Evolutionary conservation across 2,888 invertebrate genomes (phyloP).

Genomic region (Chaitophorus viminalis): DNA sequence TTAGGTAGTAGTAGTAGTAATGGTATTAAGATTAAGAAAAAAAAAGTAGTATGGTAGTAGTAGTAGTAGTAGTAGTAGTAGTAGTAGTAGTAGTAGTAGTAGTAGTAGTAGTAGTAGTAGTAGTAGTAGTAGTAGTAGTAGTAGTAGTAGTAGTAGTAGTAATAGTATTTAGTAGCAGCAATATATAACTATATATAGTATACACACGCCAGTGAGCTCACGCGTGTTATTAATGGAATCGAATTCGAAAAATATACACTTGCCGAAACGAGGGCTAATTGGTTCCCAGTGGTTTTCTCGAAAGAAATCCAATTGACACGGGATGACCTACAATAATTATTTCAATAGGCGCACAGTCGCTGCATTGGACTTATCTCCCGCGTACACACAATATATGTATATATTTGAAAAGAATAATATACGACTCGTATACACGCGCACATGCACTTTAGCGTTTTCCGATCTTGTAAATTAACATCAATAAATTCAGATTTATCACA

Average conservation of each 20-base stretch:
- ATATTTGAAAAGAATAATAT: background rate
- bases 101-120: no score
- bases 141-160: no score
- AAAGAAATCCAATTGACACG: conserved; percentile 59
- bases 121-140: no score
- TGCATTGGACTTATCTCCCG: conserved; percentile 34
- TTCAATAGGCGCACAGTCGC: background rate
- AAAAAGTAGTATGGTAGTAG: no score
- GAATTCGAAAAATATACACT: conserved; percentile 32
- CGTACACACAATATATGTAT: background rate
- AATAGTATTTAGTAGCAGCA: no score
- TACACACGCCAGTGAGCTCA: background rate
- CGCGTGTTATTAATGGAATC: conserved; percentile 22
- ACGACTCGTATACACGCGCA: background rate
- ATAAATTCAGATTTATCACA: conserved; percentile 52
- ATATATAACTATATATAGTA: background rate
- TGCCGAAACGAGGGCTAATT: conserved; percentile 33
- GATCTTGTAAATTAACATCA: conserved; percentile 54
- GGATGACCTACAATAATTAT: conserved; percentile 48
- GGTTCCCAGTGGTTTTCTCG: conserved; percentile 51
- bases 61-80: background rate
- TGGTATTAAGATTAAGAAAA: background rate
- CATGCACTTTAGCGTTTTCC: conserved; percentile 29
- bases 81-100: no score
- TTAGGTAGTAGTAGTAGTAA: background rate